Percentiles rank a stretch among this genome's conserved stretches.
Evolutionary conservation across 1,140 invertebrate species (phyloP).

Genomic region (Aphidius ervi): DNA sequence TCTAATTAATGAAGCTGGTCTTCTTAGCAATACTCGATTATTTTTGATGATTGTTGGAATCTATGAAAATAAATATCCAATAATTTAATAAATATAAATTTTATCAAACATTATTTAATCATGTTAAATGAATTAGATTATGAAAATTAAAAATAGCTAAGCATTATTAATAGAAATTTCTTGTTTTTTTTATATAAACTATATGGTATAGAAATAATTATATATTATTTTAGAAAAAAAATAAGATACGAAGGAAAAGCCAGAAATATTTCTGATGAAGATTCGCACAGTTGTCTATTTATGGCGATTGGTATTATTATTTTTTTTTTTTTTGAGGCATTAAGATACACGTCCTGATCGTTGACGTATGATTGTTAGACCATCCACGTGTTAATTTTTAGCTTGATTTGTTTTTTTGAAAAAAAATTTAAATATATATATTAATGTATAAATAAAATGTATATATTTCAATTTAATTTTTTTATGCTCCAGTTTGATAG

Average conservation of each 20-base stretch:
- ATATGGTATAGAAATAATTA: neutral
- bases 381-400: conserved; percentile 13
- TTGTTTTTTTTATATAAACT: neutral
- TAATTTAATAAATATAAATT: too few species aligned
- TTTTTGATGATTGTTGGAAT: too few species aligned
- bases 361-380: conserved; percentile 16
- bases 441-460: neutral
- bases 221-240: conserved; percentile 4
- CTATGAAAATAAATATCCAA: too few species aligned
- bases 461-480: neutral
- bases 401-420: neutral
- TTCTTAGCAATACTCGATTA: too few species aligned
- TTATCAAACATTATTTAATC: too few species aligned
- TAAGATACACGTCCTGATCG: conserved; percentile 9
- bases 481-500: conserved; percentile 1
- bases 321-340: conserved; percentile 11
- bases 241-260: neutral
- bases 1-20: too few species aligned
- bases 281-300: neutral
- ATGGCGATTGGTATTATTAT: neutral
- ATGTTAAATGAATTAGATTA: too few species aligned
- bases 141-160: too few species aligned
- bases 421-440: conserved; percentile 3
- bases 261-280: neutral
- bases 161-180: too few species aligned